Evolutionary conservation across 2,888 invertebrate species (phyloP).

Genomic region (Tachina grossa): DNA sequence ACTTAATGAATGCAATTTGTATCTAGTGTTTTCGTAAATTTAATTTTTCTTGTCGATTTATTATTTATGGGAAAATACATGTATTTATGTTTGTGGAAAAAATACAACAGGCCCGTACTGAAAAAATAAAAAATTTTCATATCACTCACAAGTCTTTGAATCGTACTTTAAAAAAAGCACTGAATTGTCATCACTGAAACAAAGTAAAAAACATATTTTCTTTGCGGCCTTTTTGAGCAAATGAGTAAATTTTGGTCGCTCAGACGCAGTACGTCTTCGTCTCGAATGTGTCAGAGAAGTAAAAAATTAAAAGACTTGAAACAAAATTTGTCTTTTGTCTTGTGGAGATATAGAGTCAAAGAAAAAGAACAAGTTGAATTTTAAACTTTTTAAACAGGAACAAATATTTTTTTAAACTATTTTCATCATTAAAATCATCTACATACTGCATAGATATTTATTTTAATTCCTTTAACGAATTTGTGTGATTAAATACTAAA

Average conservation of each 20-base stretch:
- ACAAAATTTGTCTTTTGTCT: slow-evolving; percentile 41
- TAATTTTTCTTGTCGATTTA: no score
- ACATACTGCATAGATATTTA: slow-evolving; percentile 10
- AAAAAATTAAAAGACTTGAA: slow-evolving; percentile 36
- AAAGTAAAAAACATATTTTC: slow-evolving; percentile 38
- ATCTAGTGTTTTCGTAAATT: no score
- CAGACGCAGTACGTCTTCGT: slow-evolving; percentile 70
- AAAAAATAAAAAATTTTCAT: no score
- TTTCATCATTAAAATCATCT: neutral
- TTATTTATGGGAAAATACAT: no score
- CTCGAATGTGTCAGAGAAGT: slow-evolving; percentile 65
- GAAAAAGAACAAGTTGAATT: slow-evolving; percentile 56
- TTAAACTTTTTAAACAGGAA: slow-evolving; percentile 50
- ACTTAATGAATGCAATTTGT: no score
- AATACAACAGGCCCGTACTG: no score
- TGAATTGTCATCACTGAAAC: slow-evolving; percentile 24
- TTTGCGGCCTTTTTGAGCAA: slow-evolving; percentile 42
- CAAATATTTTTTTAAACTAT: slow-evolving; percentile 49
- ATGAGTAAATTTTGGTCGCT: slow-evolving; percentile 66
- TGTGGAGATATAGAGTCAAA: slow-evolving; percentile 57
- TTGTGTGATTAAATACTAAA: slow-evolving; percentile 20
- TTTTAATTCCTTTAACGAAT: slow-evolving; percentile 9
- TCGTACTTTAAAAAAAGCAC: neutral
- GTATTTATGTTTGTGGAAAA: no score
- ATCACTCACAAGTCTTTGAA: no score